A percentile compares a stretch with the other conserved stretches of the same genome.
Evolutionary conservation across 35 echinoderm and acorn worm species (phyloP).

Genomic region (Strongylocentrotus purpuratus): DNA sequence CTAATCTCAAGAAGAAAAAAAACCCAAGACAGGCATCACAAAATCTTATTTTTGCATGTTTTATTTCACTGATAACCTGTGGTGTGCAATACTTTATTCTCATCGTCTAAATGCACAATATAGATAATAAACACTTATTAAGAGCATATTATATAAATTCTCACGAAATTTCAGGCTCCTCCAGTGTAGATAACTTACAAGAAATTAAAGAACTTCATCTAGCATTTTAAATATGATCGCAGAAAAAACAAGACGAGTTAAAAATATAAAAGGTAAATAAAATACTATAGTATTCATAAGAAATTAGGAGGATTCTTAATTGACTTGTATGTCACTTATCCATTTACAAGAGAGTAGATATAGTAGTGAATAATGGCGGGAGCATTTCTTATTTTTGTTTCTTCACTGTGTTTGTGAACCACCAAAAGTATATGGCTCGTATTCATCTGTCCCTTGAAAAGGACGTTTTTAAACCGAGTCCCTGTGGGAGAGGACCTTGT

Average conservation of each 20-base stretch:
- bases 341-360: too few species aligned
- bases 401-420: too few species aligned
- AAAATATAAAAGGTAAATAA: neutral
- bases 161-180: neutral
- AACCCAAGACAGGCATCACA: neutral
- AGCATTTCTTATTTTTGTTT: too few species aligned
- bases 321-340: neutral
- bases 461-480: too few species aligned
- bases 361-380: too few species aligned
- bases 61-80: slow-evolving; percentile 44
- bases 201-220: neutral
- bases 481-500: too few species aligned
- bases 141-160: neutral
- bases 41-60: slow-evolving; percentile 29
- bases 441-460: too few species aligned
- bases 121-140: slow-evolving; percentile 20
- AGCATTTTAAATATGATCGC: neutral
- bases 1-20: neutral
- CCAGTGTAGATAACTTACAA: slow-evolving; percentile 1
- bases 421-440: too few species aligned
- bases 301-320: neutral
- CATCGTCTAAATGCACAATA: slow-evolving; percentile 28
- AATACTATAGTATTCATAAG: neutral
- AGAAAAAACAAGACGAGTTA: neutral
- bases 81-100: slow-evolving; percentile 39